Conservation (phyloP, 2,888 invertebrate species). For the Xiphydria camelus region DNA sequence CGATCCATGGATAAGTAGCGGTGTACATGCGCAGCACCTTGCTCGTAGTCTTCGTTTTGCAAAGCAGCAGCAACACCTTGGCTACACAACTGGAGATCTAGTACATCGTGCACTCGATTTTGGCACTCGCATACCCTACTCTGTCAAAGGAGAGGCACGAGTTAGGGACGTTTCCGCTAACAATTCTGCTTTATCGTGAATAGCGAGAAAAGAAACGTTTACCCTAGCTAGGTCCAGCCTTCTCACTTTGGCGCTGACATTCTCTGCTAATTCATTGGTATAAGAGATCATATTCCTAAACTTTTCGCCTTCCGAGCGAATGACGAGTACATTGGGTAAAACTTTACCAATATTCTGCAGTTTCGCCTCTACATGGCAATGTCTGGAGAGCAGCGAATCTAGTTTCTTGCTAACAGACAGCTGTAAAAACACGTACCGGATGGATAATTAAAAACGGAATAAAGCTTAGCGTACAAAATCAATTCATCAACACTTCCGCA, state of each 20-base stretch:
- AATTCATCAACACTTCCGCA: not conserved
- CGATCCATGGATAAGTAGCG: conserved; percentile 93
- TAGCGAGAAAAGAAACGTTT: no score
- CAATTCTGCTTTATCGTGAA: no score
- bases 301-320: conserved; percentile 78
- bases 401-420: conserved; percentile 71
- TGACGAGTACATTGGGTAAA: conserved; percentile 76
- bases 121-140: conserved; percentile 93
- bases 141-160: conserved; percentile 53
- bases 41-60: conserved; percentile 93
- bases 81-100: conserved; percentile 93
- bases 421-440: conserved; percentile 60
- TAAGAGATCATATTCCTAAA: conserved; percentile 83
- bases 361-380: conserved; percentile 78
- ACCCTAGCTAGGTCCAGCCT: conserved; percentile 91
- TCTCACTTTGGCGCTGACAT: conserved; percentile 94
- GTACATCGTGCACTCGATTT: conserved; percentile 89
- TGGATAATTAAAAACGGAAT: not conserved
- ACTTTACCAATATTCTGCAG: conserved; percentile 80
- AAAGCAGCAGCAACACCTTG: conserved; percentile 97
- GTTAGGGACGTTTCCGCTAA: not conserved
- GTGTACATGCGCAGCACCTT: conserved; percentile 94
- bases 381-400: conserved; percentile 71
- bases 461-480: not conserved
- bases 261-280: conserved; percentile 87